A percentile compares a stretch with the other conserved stretches of the same genome.
Conservation (phyloP, 2,888 invertebrate genomes). For the Tipula helvola region DNA sequence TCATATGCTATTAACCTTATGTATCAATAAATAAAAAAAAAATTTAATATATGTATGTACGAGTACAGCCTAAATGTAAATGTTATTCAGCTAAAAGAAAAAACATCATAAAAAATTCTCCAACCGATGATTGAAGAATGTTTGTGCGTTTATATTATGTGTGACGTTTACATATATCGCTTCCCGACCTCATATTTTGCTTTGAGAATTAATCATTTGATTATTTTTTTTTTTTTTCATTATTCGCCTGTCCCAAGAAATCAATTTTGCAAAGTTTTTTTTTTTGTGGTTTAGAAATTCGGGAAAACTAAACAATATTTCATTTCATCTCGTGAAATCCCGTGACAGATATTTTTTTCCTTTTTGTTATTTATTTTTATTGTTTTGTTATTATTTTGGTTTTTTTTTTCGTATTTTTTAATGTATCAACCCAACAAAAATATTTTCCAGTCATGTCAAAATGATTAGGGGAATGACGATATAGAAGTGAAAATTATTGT, state of each 20-base stretch:
- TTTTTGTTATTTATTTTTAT: neutral
- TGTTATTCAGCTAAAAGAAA: neutral
- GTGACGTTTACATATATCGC: neutral
- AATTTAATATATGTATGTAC: neutral
- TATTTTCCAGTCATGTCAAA: neutral
- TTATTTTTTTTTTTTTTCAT: neutral
- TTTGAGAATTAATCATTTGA: neutral
- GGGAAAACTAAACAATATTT: neutral
- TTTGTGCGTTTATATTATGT: neutral
- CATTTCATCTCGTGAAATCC: neutral
- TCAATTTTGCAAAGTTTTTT: neutral
- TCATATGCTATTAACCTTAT: slow-evolving; percentile 4
- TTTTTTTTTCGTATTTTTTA: neutral
- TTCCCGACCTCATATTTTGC: neutral
- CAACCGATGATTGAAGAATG: neutral
- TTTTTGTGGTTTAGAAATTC: neutral
- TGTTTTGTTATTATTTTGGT: neutral
- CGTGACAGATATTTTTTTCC: neutral
- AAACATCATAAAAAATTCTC: neutral
- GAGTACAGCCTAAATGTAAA: neutral
- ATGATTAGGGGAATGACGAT: neutral
- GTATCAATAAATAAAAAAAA: neutral
- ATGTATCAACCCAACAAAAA: neutral
- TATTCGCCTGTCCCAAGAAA: neutral
- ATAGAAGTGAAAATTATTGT: neutral